These are phyloP conservation scores for Clarias pachynema DNA, from an alignment of 2,797 vertebrate species.

Conservation along the genomic window DNA sequence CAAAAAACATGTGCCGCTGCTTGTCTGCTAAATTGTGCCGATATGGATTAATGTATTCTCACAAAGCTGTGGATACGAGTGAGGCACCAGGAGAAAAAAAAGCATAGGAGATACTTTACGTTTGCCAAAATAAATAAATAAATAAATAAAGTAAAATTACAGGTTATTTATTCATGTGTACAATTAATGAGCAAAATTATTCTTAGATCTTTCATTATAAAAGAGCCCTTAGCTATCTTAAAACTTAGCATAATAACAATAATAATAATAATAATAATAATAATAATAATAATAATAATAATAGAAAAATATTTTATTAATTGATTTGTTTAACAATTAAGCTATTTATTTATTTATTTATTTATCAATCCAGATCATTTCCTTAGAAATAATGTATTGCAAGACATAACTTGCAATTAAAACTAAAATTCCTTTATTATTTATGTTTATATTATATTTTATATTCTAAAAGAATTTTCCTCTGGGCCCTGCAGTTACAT, in stretches of 20 bases:
- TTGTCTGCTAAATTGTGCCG: slow-evolving; percentile 52
- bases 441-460: no score
- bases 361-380: neutral
- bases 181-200: neutral
- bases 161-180: neutral
- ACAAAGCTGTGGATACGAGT: slow-evolving; percentile 4
- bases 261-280: no score
- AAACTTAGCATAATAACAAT: no score
- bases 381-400: neutral
- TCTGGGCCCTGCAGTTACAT: neutral
- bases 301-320: no score
- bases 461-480: neutral
- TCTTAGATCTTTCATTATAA: no score
- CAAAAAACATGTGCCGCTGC: slow-evolving; percentile 50
- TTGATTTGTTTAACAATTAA: no score
- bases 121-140: no score
- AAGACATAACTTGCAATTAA: neutral
- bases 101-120: neutral
- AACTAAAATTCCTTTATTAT: neutral
- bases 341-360: no score
- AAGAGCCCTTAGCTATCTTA: no score
- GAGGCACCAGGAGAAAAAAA: neutral
- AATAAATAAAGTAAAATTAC: neutral
- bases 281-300: no score
- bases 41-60: slow-evolving; percentile 46